These are phyloP conservation scores for Xestia ashworthii DNA, from an alignment of 2,888 invertebrate genomes.

Conservation along the genomic window DNA sequence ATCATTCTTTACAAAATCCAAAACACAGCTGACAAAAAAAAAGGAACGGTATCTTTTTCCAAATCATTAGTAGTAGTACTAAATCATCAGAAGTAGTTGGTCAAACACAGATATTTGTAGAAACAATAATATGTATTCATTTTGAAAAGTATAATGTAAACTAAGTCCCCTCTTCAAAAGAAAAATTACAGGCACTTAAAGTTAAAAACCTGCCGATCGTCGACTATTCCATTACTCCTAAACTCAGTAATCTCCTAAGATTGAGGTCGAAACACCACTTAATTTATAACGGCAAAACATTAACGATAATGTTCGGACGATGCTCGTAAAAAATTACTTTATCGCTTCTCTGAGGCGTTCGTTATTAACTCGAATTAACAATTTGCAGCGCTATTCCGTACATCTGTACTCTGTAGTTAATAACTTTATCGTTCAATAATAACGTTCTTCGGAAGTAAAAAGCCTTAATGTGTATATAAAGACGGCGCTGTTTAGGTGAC, in stretches of 20 bases:
- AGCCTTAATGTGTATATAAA: slow-evolving; percentile 66
- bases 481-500: slow-evolving; percentile 75
- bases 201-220: slow-evolving; percentile 57
- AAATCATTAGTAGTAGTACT: too few species aligned
- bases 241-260: slow-evolving; percentile 67
- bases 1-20: too few species aligned
- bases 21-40: too few species aligned
- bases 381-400: slow-evolving; percentile 82
- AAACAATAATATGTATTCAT: background rate
- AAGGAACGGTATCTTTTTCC: too few species aligned
- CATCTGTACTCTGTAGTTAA: slow-evolving; percentile 75
- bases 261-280: slow-evolving; percentile 77
- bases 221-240: slow-evolving; percentile 62
- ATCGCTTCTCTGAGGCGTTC: slow-evolving; percentile 79
- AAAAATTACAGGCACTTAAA: slow-evolving; percentile 47
- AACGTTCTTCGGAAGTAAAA: slow-evolving; percentile 69
- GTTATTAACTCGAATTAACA: slow-evolving; percentile 88
- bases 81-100: too few species aligned
- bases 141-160: background rate
- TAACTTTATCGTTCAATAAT: slow-evolving; percentile 84
- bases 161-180: slow-evolving; percentile 4
- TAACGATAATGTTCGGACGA: slow-evolving; percentile 81
- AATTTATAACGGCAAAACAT: slow-evolving; percentile 85
- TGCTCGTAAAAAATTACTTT: slow-evolving; percentile 85
- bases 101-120: too few species aligned